Base-by-base conservation (phyloP, 2,888 invertebrate genomes). In the Ariolimax columbianus region DNA sequence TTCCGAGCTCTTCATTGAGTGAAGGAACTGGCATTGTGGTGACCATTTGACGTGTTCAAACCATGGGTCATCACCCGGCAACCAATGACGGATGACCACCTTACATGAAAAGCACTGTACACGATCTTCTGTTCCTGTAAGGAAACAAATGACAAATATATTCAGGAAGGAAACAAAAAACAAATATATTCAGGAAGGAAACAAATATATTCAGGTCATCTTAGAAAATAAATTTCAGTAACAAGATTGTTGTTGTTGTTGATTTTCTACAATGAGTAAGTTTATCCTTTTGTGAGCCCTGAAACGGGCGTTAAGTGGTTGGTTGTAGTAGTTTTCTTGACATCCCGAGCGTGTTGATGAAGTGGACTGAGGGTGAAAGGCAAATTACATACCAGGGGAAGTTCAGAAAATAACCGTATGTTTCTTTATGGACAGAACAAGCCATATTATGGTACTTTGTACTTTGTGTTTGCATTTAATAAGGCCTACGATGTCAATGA, bases 21-120 rank as follows among this genome's bases (percentile, higher is more conserved):
- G 17, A 33, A 75, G 30, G n/a, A 30, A 30, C 2, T 6, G 47
- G 26, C 73, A 75, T 17, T 43, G 47, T 14, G 73, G 30, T 14
- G 73, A 47, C 1, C 9, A 43, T 47, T 14, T 75, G 2, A 47
- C 73, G 30, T 75, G 73, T 30, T 75, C 73, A 47, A 14, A 30
- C 73, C 73, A 75, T 11, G 73, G 73, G 11, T 75, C 73, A 75
- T 75, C 73, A 14, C 73, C 73, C 3, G 3, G 30, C 47, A 47
- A 14, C 47, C 43, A 75, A 30, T 30, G n/a, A 9, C 47, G 47
- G 0, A 75, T n/a, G 14, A 75, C 43, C 14, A 19, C 47, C 14
- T n/a, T 17, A 47, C 73, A 75, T 0, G n/a, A 75, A 30, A 75
- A 75, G 23, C 73, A 75, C 36, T 47, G 38, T 6, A 75, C 73